Evolutionary conservation across 2,888 invertebrate genomes (phyloP).

Genomic region (Tuta absoluta): DNA sequence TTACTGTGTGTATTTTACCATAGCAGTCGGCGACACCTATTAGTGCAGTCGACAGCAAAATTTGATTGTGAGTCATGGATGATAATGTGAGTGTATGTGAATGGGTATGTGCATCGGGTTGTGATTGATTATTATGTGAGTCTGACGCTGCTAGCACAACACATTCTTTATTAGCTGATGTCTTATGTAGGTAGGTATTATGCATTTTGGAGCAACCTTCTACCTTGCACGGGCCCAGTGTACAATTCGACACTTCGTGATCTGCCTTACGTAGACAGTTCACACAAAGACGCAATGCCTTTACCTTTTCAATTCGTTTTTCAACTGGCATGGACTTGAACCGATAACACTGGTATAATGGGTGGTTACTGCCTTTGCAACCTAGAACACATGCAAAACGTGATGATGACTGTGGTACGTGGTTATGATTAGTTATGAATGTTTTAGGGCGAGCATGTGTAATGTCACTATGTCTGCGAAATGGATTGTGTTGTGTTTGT

Average conservation of each 20-base stretch:
- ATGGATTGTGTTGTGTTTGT: background rate
- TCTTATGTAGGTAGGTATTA: slow-evolving; percentile 1
- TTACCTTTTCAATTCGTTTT: background rate
- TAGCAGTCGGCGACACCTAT: background rate
- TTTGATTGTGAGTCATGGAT: background rate
- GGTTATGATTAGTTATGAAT: background rate
- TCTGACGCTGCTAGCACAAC: background rate
- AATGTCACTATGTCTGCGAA: background rate
- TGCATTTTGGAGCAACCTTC: slow-evolving; percentile 26
- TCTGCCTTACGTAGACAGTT: slow-evolving; percentile 24
- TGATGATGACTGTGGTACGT: no score
- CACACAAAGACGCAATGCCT: slow-evolving; percentile 15
- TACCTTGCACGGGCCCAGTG: slow-evolving; percentile 23
- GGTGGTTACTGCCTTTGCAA: slow-evolving; percentile 16
- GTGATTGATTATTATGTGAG: no score
- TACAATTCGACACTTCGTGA: slow-evolving; percentile 27
- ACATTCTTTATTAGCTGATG: background rate
- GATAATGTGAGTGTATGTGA: background rate
- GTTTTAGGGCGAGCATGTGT: background rate
- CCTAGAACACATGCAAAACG: background rate
- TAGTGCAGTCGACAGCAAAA: background rate
- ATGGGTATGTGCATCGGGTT: no score
- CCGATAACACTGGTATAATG: slow-evolving; percentile 11
- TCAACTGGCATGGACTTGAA: background rate
- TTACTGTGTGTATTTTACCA: no score